Evolutionary conservation across 2,888 invertebrate genomes (phyloP).

Genomic region (Drosophila incognita): DNA sequence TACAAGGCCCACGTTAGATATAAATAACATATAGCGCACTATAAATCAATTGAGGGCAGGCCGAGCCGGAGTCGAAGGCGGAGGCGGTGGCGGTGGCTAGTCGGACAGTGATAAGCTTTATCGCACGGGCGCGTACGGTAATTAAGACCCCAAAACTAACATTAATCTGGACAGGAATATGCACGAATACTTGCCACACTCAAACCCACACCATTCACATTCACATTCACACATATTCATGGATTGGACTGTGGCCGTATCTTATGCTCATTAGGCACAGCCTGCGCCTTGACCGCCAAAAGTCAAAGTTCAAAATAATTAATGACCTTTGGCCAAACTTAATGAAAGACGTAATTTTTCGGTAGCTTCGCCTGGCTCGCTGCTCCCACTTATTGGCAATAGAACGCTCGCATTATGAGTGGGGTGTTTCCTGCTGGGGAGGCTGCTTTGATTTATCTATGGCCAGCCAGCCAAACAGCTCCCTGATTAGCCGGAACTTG

Average conservation of each 20-base stretch:
- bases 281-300: conserved; percentile 71
- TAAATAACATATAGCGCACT: conserved; percentile 74
- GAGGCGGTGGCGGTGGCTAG: conserved; percentile 1
- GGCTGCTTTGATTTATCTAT: conserved; percentile 73
- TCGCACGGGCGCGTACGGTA: conserved; percentile 75
- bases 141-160: conserved; percentile 72
- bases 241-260: conserved; percentile 47
- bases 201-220: conserved; percentile 3
- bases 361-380: conserved; percentile 40
- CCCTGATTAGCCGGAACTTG: conserved; percentile 66
- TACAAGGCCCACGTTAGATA: conserved; percentile 63
- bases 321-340: conserved; percentile 82
- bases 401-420: conserved; percentile 38
- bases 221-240: conserved; percentile 6
- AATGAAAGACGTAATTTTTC: conserved; percentile 82
- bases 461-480: conserved; percentile 50
- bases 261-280: conserved; percentile 79
- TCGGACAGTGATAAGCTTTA: conserved; percentile 68
- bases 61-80: neutral
- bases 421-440: conserved; percentile 14
- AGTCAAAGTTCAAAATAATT: conserved; percentile 83
- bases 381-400: conserved; percentile 16
- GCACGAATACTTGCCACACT: conserved; percentile 37
- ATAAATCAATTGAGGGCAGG: conserved; percentile 67
- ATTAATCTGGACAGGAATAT: conserved; percentile 63